Evolutionary conservation across 1,140 invertebrate genomes (phyloP).

Genomic region (Ceratitis capitata): DNA sequence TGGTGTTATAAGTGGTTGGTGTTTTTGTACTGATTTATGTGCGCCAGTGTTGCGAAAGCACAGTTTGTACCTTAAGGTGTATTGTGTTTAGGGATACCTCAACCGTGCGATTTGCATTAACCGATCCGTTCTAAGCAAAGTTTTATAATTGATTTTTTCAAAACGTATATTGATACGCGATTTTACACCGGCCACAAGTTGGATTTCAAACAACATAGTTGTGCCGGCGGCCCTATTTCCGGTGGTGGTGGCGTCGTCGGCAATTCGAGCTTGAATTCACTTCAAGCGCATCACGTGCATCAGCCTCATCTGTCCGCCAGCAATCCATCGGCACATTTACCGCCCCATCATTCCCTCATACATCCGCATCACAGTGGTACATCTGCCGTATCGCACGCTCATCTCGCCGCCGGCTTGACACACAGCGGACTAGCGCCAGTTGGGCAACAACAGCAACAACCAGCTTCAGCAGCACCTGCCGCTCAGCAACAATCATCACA

Average conservation of each 20-base stretch:
- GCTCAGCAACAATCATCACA: conserved; percentile 33
- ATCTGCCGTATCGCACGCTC: conserved; percentile 13
- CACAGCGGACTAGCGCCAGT: conserved; percentile 36
- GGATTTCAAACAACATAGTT: conserved; percentile 69
- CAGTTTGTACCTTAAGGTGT: neutral
- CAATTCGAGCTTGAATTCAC: conserved; percentile 48
- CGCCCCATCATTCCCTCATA: conserved; percentile 32
- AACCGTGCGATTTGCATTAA: neutral
- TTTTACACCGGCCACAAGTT: conserved; percentile 68
- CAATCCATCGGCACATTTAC: conserved; percentile 24
- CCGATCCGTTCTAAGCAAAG: neutral
- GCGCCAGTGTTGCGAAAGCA: neutral
- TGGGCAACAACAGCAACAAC: conserved; percentile 51
- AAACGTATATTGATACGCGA: conserved; percentile 65
- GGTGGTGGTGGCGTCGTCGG: conserved; percentile 65
- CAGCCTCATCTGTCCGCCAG: conserved; percentile 15
- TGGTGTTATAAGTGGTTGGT: neutral
- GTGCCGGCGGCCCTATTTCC: conserved; percentile 66
- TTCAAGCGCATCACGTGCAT: neutral
- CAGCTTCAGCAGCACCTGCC: conserved; percentile 47
- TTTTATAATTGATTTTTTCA: conserved; percentile 61
- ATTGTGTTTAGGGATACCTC: neutral
- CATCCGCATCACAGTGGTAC: conserved; percentile 40
- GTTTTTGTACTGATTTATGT: neutral
- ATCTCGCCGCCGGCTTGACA: conserved; percentile 5